These are phyloP conservation scores for Dolomedes plantarius DNA, from an alignment of 2,888 invertebrate species.

Conservation along the genomic window DNA sequence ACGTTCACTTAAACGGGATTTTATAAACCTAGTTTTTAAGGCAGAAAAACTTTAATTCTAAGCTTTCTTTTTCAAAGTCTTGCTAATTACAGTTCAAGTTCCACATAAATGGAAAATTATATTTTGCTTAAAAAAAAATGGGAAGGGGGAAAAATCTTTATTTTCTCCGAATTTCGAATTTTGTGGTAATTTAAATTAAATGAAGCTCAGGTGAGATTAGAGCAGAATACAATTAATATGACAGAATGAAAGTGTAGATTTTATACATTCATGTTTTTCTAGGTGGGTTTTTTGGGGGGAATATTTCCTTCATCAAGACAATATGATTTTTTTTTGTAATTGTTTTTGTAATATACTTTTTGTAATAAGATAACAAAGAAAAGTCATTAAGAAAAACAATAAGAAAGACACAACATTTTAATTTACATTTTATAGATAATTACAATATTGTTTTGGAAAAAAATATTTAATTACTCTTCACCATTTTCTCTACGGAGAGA, in stretches of 20 bases:
- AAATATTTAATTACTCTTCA: too few relatives aligned
- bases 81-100: slow-evolving; percentile 5
- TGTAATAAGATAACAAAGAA: too few relatives aligned
- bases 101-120: slow-evolving; percentile 14
- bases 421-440: too few relatives aligned
- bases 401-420: too few relatives aligned
- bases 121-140: neutral
- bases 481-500: too few relatives aligned
- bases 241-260: neutral
- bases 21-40: slow-evolving; percentile 6
- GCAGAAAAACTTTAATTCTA: neutral
- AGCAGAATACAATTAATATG: neutral
- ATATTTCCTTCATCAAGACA: too few relatives aligned
- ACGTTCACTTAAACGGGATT: slow-evolving; percentile 16
- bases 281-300: too few relatives aligned
- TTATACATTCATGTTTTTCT: neutral
- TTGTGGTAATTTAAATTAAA: slow-evolving; percentile 7
- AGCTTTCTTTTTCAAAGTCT: neutral
- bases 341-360: too few relatives aligned
- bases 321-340: too few relatives aligned
- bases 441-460: too few relatives aligned
- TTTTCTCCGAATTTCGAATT: slow-evolving; percentile 4
- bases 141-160: neutral
- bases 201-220: slow-evolving; percentile 1
- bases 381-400: too few relatives aligned